Percentiles rank a stretch among this genome's conserved stretches.
phyloP scores from a whole-genome alignment of 2,888 invertebrate genomes.

The Pyrgus malvae region DNA sequence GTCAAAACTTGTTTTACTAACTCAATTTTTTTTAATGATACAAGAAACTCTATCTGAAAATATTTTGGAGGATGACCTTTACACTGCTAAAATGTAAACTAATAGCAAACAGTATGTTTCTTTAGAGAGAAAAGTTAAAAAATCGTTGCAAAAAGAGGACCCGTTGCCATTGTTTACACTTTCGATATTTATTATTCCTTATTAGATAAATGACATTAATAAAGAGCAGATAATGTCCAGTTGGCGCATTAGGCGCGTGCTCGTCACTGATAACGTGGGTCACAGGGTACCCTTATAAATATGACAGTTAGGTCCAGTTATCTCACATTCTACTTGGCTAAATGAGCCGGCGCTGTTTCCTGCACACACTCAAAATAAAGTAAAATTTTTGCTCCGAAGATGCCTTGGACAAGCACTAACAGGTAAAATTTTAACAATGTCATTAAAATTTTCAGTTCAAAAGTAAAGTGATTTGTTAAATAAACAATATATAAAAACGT shows the following conservation, averaged over 20 bases:
- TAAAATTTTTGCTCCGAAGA: slow-evolving; percentile 50
- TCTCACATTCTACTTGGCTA: slow-evolving; percentile 53
- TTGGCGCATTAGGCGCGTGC: slow-evolving; percentile 66
- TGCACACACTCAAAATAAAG: slow-evolving; percentile 72
- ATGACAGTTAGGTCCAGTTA: slow-evolving; percentile 41
- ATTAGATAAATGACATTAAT: slow-evolving; percentile 37
- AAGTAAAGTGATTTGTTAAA: background rate
- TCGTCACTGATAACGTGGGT: slow-evolving; percentile 63
- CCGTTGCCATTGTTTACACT: slow-evolving; percentile 23
- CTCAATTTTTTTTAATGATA: too few relatives aligned
- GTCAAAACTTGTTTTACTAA: too few relatives aligned
- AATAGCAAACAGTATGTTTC: background rate
- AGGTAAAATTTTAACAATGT: slow-evolving; percentile 52
- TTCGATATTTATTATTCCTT: slow-evolving; percentile 30
- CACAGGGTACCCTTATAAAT: slow-evolving; percentile 69
- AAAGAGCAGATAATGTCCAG: slow-evolving; percentile 40
- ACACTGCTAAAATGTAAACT: too few relatives aligned
- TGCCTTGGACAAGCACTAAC: slow-evolving; percentile 79
- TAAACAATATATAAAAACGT: too few relatives aligned
- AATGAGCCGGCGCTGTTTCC: slow-evolving; percentile 67
- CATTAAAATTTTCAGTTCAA: too few relatives aligned
- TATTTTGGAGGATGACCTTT: too few relatives aligned
- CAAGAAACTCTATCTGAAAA: too few relatives aligned
- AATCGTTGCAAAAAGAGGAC: background rate
- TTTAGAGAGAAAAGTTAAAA: background rate